Conservation (phyloP, 2,888 invertebrate species). For the Lumbricus terrestris region DNA sequence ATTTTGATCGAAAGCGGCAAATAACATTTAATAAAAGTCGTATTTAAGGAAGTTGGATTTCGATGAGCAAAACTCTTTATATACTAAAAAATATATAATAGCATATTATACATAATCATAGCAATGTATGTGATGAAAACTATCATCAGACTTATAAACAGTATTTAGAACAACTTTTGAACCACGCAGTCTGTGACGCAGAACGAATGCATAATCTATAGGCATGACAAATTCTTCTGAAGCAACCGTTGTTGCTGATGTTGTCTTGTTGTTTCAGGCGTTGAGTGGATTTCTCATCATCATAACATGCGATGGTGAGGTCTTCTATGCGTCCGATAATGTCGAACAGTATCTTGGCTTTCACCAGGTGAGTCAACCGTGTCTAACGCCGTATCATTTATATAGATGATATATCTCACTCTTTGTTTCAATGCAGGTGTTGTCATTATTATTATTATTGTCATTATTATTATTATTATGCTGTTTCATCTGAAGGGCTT, state of each 20-base stretch:
- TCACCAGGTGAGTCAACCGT: slow-evolving; percentile 83
- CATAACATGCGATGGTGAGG: slow-evolving; percentile 96
- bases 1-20: neutral
- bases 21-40: neutral
- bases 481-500: neutral
- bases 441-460: neutral
- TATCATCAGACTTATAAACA: neutral
- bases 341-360: slow-evolving; percentile 99
- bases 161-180: neutral
- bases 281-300: slow-evolving; percentile 98
- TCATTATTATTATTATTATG: neutral
- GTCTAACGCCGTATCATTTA: neutral
- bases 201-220: neutral
- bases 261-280: slow-evolving; percentile 65
- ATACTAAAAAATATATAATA: too few relatives aligned
- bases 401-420: neutral
- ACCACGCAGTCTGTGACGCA: too few relatives aligned
- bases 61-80: neutral
- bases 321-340: slow-evolving; percentile 98
- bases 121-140: too few relatives aligned
- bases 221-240: neutral
- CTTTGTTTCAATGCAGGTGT: neutral
- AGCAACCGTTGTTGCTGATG: too few relatives aligned
- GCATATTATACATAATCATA: too few relatives aligned
- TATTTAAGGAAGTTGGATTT: neutral